Evolutionary conservation across 1,140 invertebrate species (phyloP).

Genomic region (Pseudomyrmex cubaensis): DNA sequence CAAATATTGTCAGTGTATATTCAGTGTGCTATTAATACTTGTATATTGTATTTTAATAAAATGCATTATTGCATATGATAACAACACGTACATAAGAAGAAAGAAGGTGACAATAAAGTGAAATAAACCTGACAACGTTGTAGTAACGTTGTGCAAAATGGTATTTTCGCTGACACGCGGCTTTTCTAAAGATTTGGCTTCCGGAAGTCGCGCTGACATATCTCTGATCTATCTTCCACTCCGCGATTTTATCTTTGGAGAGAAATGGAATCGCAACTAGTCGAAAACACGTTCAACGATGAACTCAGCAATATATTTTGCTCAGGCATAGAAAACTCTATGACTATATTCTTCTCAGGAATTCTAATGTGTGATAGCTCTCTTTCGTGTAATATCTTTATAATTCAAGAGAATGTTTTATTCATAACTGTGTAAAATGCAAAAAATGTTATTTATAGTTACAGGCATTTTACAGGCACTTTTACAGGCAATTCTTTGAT

Average conservation of each 20-base stretch:
- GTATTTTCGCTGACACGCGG: slow-evolving; percentile 70
- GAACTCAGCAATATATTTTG: slow-evolving; percentile 16
- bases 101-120: background rate
- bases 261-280: slow-evolving; percentile 18
- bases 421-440: background rate
- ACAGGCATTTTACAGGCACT: no score
- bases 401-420: slow-evolving; percentile 10
- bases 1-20: no score
- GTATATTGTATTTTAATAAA: no score
- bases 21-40: no score
- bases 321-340: background rate
- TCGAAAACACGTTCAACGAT: slow-evolving; percentile 18
- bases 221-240: slow-evolving; percentile 57
- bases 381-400: background rate
- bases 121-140: background rate
- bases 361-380: background rate
- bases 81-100: background rate
- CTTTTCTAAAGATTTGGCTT: slow-evolving; percentile 69
- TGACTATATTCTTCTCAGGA: background rate
- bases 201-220: slow-evolving; percentile 70
- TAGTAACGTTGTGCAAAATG: background rate
- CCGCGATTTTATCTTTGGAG: slow-evolving; percentile 33
- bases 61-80: background rate
- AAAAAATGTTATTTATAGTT: background rate
- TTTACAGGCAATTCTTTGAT: no score